Evolutionary conservation across 2,113 vertebrate genomes (phyloP).

Genomic region (Coturnix japonica): DNA sequence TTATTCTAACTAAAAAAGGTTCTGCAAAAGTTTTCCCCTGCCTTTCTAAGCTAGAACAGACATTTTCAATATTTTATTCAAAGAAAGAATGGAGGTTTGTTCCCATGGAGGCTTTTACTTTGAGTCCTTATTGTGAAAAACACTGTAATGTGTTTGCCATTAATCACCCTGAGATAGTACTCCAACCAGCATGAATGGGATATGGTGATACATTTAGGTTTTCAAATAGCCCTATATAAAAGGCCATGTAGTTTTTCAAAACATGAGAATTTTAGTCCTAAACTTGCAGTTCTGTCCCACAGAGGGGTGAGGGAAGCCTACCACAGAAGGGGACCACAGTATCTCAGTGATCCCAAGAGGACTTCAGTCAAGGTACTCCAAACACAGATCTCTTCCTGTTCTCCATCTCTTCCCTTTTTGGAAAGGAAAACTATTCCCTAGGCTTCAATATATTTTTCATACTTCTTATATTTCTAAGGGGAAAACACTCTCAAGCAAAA

Average conservation of each 20-base stretch:
- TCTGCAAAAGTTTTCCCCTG: background rate
- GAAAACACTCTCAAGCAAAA: background rate
- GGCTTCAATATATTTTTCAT: background rate
- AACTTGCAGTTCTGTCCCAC: background rate
- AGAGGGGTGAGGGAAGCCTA: background rate
- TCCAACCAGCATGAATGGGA: background rate
- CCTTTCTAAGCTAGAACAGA: background rate
- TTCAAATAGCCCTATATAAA: background rate
- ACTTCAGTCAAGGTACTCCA: background rate
- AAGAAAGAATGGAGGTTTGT: background rate
- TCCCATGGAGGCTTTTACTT: background rate
- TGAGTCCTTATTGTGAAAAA: background rate
- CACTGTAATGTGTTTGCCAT: background rate
- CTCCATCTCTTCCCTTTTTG: background rate
- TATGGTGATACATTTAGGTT: background rate
- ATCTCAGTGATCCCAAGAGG: background rate
- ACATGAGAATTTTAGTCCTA: background rate
- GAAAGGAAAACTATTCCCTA: background rate
- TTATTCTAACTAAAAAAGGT: background rate
- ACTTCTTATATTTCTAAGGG: background rate
- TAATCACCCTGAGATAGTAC: background rate
- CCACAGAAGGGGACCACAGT: background rate
- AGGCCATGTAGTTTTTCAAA: background rate
- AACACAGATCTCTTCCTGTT: background rate
- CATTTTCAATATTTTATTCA: background rate